Percentiles rank a stretch among this genome's conserved stretches.
These are phyloP conservation scores for Corydoras maculifer DNA, from an alignment of 2,113 vertebrate species.

Conservation along the genomic window DNA sequence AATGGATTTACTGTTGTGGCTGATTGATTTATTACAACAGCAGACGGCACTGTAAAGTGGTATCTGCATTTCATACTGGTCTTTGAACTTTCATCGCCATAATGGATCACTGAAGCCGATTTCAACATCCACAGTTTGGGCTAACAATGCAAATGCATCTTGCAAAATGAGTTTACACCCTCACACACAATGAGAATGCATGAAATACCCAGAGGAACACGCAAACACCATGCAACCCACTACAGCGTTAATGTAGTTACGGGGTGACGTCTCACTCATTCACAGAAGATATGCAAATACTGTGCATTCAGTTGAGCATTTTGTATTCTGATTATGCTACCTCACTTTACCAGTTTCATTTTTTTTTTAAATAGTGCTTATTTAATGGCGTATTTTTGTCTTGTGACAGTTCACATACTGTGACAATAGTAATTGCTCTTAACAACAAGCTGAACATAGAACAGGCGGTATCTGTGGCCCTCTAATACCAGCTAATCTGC, in stretches of 20 bases:
- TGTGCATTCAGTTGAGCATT: neutral
- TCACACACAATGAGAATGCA: neutral
- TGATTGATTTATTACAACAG: too few relatives aligned
- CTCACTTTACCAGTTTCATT: neutral
- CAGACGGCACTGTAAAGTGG: too few relatives aligned
- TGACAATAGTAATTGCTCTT: neutral
- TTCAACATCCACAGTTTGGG: too few relatives aligned
- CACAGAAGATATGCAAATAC: neutral
- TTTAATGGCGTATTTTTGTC: too few relatives aligned
- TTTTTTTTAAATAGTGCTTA: too few relatives aligned
- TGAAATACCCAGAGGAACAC: neutral
- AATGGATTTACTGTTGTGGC: too few relatives aligned
- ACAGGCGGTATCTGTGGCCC: slow-evolving; percentile 43
- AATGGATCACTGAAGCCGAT: too few relatives aligned
- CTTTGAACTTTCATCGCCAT: too few relatives aligned
- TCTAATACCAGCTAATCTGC: slow-evolving; percentile 69
- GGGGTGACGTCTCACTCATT: neutral
- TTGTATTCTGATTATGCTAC: neutral
- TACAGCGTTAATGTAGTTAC: neutral
- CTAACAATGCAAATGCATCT: too few relatives aligned
- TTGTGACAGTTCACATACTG: neutral
- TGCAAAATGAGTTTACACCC: neutral
- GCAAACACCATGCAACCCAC: neutral
- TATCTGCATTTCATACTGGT: too few relatives aligned
- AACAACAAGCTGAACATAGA: slow-evolving; percentile 31